These are phyloP conservation scores for Eciton burchellii DNA, from an alignment of 1,140 invertebrate species.

Conservation along the genomic window DNA sequence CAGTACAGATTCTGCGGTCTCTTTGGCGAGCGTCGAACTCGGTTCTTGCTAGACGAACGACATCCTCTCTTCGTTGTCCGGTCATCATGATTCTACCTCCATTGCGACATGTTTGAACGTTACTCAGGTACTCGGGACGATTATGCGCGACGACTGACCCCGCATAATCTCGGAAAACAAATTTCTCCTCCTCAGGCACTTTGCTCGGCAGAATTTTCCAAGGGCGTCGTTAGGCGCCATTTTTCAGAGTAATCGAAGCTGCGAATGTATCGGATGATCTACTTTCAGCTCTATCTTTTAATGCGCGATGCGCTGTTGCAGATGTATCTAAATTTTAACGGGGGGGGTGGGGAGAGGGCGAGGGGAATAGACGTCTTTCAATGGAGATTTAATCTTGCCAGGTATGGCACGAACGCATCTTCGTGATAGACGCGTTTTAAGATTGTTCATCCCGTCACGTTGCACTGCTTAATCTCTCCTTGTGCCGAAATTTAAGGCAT, in stretches of 20 bases:
- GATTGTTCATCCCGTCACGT: conserved; percentile 56
- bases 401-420: conserved; percentile 14
- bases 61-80: conserved; percentile 22
- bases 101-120: conserved; percentile 35
- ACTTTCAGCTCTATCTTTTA: conserved; percentile 6
- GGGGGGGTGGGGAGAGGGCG: too few species aligned
- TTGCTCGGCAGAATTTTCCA: neutral
- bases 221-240: neutral
- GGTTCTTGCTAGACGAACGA: conserved; percentile 62
- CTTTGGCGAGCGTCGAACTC: conserved; percentile 77
- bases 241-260: neutral
- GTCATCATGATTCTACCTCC: conserved; percentile 7
- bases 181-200: neutral
- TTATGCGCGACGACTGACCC: conserved; percentile 5
- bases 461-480: conserved; percentile 68
- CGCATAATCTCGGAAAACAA: neutral
- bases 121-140: conserved; percentile 19
- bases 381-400: conserved; percentile 17
- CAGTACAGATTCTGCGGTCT: conserved; percentile 82
- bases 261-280: too few species aligned
- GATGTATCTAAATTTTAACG: neutral
- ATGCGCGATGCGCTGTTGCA: neutral
- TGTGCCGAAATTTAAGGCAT: conserved; percentile 70
- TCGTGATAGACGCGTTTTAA: conserved; percentile 52
- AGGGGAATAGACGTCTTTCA: neutral